Base-by-base conservation (phyloP, 2,797 vertebrate genomes). In the Gymnoscopelus microlampas region DNA sequence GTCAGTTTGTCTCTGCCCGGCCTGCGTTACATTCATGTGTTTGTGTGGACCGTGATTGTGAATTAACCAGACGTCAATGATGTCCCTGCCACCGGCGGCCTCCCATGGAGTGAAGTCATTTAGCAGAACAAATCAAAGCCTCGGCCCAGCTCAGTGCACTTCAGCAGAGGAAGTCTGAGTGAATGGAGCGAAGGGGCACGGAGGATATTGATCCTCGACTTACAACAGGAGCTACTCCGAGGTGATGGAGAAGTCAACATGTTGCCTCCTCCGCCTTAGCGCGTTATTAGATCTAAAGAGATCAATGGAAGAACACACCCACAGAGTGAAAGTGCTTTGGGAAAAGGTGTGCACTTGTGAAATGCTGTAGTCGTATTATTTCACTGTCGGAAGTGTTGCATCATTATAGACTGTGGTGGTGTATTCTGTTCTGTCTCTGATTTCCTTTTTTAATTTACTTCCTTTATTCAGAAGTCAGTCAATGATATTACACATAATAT, bases 191-290 rank as follows among this genome's bases (percentile, higher is more conserved):
- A 39, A 68, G 77, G 19, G 85, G 84, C 78, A 26, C 63, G 71
- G 58, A 53, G 59, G 35, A 19, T 84, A 91, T 91, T 10, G 89
- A 92, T 91, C 74, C 26, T 55, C 50, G 39, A 76, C 63, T 51
- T 65, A 44, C 64, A 55, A 70, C 83, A 73, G 57, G 79, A 73
- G 80, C 49, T 54, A 71, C 69, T 58, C 67, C 24, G 71, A 82
- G 73, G 73, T 0, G 35, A 68, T 56, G 73, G 74, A 89, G 87
- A 89, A 85, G 80, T 87, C 85, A 83, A 15, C 5, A 35, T 78
- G 74, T 78, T 76, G 70, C 71, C 83, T 83, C 75, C 70, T 83
- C 75, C 70, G 71, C 71, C 32, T 59, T 53, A 62, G 60, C 71
- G 61, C 70, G 53, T 47, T 80, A 77, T 23, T 29, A 63, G 67